Percentiles rank a stretch among this genome's conserved stretches.
Conservation (phyloP, 2,888 invertebrate species). For the Athetis lepigone region DNA sequence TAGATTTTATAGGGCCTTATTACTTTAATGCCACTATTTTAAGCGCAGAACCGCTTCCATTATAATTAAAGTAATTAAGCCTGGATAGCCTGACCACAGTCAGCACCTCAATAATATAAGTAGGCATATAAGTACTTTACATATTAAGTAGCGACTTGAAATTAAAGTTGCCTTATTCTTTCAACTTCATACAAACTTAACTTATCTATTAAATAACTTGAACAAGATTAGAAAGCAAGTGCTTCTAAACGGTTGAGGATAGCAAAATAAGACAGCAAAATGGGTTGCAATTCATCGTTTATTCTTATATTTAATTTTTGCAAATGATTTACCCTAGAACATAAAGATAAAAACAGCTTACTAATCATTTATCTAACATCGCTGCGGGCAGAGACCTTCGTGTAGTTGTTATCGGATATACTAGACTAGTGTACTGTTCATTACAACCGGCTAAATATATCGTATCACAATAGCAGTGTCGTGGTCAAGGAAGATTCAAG, state of each 20-base stretch:
- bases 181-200: no score
- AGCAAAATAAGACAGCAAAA: no score
- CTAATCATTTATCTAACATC: slow-evolving; percentile 15
- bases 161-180: background rate
- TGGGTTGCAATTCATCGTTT: no score
- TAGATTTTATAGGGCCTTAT: slow-evolving; percentile 31
- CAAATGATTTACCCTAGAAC: slow-evolving; percentile 9
- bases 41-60: slow-evolving; percentile 14
- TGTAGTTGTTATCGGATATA: slow-evolving; percentile 47
- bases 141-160: slow-evolving; percentile 1
- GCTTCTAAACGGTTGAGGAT: no score
- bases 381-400: slow-evolving; percentile 47
- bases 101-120: background rate
- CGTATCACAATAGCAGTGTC: slow-evolving; percentile 87
- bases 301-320: slow-evolving; percentile 18
- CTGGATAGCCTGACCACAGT: slow-evolving; percentile 1
- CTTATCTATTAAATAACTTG: no score
- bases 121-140: slow-evolving; percentile 5
- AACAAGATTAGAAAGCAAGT: no score
- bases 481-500: slow-evolving; percentile 86
- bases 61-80: slow-evolving; percentile 15
- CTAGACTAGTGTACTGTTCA: slow-evolving; percentile 65
- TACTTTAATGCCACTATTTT: slow-evolving; percentile 18
- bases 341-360: slow-evolving; percentile 7
- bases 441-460: slow-evolving; percentile 86